Conservation (phyloP, 2,888 invertebrate species). For the Horisme vitalbata region DNA sequence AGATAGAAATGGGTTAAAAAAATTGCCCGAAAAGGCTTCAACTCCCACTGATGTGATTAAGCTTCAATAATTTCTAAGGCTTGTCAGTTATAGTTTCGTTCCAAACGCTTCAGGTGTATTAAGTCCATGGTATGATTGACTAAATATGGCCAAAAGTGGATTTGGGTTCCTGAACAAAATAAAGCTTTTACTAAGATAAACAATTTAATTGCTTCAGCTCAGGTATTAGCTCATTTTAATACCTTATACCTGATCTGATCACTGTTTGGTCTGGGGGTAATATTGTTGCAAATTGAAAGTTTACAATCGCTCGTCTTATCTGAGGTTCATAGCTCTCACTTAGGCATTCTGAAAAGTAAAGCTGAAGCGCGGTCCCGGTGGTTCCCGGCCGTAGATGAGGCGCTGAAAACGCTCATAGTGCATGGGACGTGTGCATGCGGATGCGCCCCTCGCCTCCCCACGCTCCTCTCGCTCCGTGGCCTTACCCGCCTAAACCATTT, state of each 20-base stretch:
- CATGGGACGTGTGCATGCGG: constrained; percentile 23
- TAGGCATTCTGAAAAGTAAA: no score
- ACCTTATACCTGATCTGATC: constrained; percentile 33
- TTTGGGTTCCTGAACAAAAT: constrained; percentile 19
- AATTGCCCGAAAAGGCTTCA: no score
- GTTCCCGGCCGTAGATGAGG: constrained; percentile 34
- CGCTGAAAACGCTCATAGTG: constrained; percentile 20
- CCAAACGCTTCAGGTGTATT: not conserved
- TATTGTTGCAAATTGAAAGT: no score
- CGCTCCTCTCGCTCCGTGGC: no score
- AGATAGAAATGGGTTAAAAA: no score
- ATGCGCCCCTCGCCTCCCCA: constrained; percentile 17
- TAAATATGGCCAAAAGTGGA: constrained; percentile 1
- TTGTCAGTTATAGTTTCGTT: not conserved
- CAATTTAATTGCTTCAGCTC: constrained; percentile 26
- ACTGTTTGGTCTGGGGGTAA: no score
- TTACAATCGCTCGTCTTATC: no score
- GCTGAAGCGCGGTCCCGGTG: no score
- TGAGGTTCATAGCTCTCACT: no score
- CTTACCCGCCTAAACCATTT: constrained; percentile 25
- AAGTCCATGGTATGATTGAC: not conserved
- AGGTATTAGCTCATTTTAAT: constrained; percentile 32
- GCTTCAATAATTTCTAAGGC: constrained; percentile 24
- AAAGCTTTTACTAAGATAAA: no score
- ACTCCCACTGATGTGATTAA: no score